Conservation (phyloP, 2,888 invertebrate species). For the Sarcophaga caerulescens region DNA sequence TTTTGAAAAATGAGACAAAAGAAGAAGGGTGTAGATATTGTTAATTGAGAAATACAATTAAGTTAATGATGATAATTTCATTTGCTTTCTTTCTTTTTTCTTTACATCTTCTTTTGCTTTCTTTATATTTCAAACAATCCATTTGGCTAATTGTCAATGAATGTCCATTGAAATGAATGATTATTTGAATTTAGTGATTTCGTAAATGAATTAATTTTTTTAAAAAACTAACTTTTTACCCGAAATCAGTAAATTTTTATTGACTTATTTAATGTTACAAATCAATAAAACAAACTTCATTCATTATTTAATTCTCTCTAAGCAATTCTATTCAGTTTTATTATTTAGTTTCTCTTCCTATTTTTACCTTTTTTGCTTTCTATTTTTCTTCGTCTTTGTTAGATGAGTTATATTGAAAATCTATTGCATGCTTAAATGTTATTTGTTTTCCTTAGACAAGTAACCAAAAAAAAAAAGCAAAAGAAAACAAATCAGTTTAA, state of each 20-base stretch:
- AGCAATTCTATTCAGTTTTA: slow-evolving; percentile 18
- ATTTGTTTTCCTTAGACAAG: slow-evolving; percentile 46
- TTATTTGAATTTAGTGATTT: not conserved
- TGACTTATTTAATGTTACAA: slow-evolving; percentile 2
- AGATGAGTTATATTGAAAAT: slow-evolving; percentile 2
- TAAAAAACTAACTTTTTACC: not conserved
- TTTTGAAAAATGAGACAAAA: slow-evolving; percentile 17
- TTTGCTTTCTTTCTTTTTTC: not conserved
- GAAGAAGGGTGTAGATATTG: slow-evolving; percentile 32
- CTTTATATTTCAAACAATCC: not conserved
- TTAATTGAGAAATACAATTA: slow-evolving; percentile 58
- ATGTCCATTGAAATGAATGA: not conserved
- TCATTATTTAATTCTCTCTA: slow-evolving; percentile 35
- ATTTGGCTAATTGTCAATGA: slow-evolving; percentile 12
- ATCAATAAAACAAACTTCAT: slow-evolving; percentile 34
- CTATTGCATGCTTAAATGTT: slow-evolving; percentile 55
- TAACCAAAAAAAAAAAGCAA: too few species aligned
- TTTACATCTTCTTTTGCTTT: not conserved
- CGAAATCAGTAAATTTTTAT: not conserved
- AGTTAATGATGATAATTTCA: slow-evolving; percentile 54
- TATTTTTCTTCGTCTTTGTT: not conserved
- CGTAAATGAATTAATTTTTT: slow-evolving; percentile 6
- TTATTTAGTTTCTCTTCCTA: slow-evolving; percentile 25
- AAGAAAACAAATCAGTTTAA: slow-evolving; percentile 56
- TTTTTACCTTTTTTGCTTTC: not conserved